Evolutionary conservation across 37 sponge, comb jelly and placozoan species (phyloP).

Genomic region (Eunapius fragilis): DNA sequence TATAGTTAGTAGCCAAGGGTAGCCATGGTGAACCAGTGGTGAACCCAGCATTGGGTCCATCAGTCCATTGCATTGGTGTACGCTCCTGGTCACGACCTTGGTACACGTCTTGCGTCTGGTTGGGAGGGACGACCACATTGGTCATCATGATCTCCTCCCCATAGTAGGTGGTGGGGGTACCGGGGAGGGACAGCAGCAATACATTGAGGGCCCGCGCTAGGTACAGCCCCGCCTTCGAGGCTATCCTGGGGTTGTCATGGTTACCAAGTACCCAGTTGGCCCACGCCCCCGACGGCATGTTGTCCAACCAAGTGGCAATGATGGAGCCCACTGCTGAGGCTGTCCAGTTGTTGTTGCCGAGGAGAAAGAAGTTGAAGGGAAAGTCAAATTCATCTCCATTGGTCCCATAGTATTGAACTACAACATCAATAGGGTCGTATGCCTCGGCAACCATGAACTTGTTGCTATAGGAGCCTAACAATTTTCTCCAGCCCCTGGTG

Average conservation of each 20-base stretch:
- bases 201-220: slow-evolving; percentile 71
- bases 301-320: slow-evolving; percentile 66
- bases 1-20: slow-evolving; percentile 72
- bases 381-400: slow-evolving; percentile 73
- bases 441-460: slow-evolving; percentile 79
- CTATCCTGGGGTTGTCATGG: slow-evolving; percentile 86
- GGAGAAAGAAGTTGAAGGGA: slow-evolving; percentile 90
- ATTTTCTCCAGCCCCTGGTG: slow-evolving; percentile 58
- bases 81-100: slow-evolving; percentile 77
- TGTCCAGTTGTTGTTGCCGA: slow-evolving; percentile 70
- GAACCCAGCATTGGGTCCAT: slow-evolving; percentile 74
- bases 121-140: slow-evolving; percentile 61
- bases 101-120: slow-evolving; percentile 38
- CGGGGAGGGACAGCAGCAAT: slow-evolving; percentile 81
- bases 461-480: slow-evolving; percentile 54
- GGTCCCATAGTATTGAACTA: slow-evolving; percentile 74
- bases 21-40: slow-evolving; percentile 72
- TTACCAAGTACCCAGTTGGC: slow-evolving; percentile 97
- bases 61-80: slow-evolving; percentile 94
- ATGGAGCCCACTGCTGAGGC: slow-evolving; percentile 48
- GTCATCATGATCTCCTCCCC: slow-evolving; percentile 91
- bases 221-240: slow-evolving; percentile 63
- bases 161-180: slow-evolving; percentile 91
- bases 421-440: slow-evolving; percentile 46
- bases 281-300: slow-evolving; percentile 71